Percentiles rank a stretch among this genome's conserved stretches.
Conservation (phyloP, 2,888 invertebrate species). For the Rhagium mordax region DNA sequence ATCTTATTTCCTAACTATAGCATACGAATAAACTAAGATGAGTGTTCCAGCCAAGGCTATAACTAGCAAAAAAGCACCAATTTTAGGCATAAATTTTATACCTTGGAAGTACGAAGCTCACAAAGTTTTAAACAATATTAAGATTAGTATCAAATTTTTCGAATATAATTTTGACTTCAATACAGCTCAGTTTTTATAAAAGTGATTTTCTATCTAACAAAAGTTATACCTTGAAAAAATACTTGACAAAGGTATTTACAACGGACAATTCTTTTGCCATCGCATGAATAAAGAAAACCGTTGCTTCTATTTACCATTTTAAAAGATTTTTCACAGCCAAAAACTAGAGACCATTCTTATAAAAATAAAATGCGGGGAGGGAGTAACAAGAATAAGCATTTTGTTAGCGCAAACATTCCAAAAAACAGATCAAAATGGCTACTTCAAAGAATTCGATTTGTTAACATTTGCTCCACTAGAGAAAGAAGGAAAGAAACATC, state of each 20-base stretch:
- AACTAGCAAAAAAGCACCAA: background rate
- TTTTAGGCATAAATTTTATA: background rate
- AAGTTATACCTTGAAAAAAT: too few relatives aligned
- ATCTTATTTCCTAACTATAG: background rate
- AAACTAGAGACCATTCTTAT: background rate
- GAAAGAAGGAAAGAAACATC: background rate
- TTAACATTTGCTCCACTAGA: background rate
- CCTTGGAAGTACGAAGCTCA: too few relatives aligned
- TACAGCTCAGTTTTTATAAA: too few relatives aligned
- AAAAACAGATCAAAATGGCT: background rate
- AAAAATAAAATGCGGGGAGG: background rate
- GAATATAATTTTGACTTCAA: too few relatives aligned
- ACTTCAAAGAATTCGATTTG: constrained; percentile 1
- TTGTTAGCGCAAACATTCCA: background rate
- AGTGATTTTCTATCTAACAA: too few relatives aligned
- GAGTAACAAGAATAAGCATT: background rate
- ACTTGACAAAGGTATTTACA: too few relatives aligned
- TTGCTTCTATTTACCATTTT: background rate
- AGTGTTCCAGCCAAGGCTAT: background rate
- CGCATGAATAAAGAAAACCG: too few relatives aligned
- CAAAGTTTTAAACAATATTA: too few relatives aligned
- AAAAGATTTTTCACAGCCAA: background rate
- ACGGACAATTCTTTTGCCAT: too few relatives aligned
- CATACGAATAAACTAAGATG: too few relatives aligned
- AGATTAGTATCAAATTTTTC: too few relatives aligned